Conservation (phyloP, 1,140 invertebrate genomes). For the Drosophila lacertosa region DNA sequence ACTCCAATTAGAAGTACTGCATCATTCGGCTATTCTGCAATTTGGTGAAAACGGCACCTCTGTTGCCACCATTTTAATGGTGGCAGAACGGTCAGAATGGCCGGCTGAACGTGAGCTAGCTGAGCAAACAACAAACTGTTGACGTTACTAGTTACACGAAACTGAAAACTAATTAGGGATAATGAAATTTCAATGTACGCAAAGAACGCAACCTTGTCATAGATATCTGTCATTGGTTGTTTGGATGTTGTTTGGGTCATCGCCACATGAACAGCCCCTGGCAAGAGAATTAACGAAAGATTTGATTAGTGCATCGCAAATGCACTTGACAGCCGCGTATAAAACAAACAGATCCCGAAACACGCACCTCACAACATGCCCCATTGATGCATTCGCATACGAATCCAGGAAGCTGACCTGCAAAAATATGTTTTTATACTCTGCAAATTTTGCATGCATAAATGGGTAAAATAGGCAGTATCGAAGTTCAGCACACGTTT, state of each 20-base stretch:
- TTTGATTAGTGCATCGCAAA: neutral
- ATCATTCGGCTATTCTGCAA: conserved; percentile 5
- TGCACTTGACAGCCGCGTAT: neutral
- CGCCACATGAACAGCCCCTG: neutral
- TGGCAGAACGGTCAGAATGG: too few species aligned
- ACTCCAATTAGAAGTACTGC: conserved; percentile 24
- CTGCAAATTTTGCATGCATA: too few species aligned
- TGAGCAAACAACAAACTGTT: neutral
- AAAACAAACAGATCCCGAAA: neutral
- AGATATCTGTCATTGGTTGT: neutral
- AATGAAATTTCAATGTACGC: conserved; percentile 15
- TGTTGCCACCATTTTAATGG: neutral
- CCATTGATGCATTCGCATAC: neutral
- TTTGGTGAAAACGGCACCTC: neutral
- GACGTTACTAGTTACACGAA: neutral
- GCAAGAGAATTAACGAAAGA: conserved; percentile 3
- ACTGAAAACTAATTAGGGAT: conserved; percentile 20
- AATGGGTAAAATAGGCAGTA: too few species aligned
- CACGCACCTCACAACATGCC: neutral
- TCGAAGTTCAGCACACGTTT: too few species aligned
- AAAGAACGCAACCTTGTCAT: neutral
- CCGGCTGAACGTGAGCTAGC: neutral
- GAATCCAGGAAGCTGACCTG: neutral
- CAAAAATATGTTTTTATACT: too few species aligned
- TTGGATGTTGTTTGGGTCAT: conserved; percentile 5